phyloP scores from a whole-genome alignment of 2,113 vertebrate species.

The Gallinago undulata region DNA sequence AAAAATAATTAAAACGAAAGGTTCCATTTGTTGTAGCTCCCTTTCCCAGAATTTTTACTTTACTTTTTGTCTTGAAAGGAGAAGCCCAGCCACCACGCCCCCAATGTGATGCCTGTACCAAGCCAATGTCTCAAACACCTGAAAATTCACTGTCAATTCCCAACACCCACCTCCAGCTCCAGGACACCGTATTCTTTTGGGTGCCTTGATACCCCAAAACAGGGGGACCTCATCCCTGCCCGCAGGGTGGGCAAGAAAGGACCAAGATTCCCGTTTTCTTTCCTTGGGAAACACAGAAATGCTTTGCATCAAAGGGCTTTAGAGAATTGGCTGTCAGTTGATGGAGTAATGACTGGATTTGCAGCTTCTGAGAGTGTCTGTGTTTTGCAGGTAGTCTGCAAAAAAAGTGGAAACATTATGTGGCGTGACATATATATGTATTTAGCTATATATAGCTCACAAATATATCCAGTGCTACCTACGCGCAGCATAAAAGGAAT shows the following conservation, averaged over 20 bases:
- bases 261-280: accelerated
- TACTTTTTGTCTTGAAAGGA: neutral
- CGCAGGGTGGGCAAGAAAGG: neutral
- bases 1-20: neutral
- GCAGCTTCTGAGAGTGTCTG: neutral
- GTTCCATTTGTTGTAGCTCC: neutral
- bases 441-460: neutral
- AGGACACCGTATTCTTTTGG: neutral
- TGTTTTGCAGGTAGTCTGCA: constrained; percentile 40
- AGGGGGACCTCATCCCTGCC: accelerated
- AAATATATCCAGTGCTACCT: neutral
- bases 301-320: neutral
- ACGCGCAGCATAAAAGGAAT: neutral
- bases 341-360: neutral
- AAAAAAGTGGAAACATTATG: neutral
- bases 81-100: neutral
- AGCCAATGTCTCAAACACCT: neutral
- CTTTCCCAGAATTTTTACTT: neutral
- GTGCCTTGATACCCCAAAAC: accelerated
- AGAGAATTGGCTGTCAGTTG: neutral
- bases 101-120: neutral
- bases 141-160: neutral
- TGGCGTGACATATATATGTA: neutral
- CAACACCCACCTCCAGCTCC: neutral
- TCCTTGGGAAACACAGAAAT: neutral